Evolutionary conservation across 2,888 invertebrate genomes (phyloP).

Genomic region (Seladonia tumulorum): DNA sequence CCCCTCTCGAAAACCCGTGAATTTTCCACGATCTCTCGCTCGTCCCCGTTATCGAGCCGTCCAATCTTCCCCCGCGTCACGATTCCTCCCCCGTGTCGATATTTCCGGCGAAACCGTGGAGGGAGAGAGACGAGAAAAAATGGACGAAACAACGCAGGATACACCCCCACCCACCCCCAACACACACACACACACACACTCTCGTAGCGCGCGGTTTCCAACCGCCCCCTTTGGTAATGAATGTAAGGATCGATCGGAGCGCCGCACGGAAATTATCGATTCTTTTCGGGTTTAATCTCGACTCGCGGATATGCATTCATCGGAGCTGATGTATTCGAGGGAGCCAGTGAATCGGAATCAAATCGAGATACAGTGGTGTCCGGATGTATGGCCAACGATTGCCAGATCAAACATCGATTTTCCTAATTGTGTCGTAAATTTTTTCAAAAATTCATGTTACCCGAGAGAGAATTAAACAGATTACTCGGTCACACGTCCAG

Average conservation of each 20-base stretch:
- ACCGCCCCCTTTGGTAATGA: not conserved
- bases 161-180: not conserved
- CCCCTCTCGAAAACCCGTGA: conserved; percentile 10
- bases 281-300: conserved; percentile 17
- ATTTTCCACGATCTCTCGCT: conserved; percentile 41
- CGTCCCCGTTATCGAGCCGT: conserved; percentile 19
- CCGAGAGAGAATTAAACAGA: no score
- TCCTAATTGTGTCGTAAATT: no score
- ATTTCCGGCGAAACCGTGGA: conserved; percentile 36
- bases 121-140: conserved; percentile 29
- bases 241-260: conserved; percentile 22
- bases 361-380: not conserved
- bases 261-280: conserved; percentile 39
- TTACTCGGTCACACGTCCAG: no score
- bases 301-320: not conserved
- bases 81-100: conserved; percentile 16
- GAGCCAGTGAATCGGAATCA: not conserved
- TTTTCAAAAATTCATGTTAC: no score
- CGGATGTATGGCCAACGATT: no score
- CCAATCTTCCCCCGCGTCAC: not conserved
- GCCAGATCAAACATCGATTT: no score
- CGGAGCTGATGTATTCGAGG: not conserved
- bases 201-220: not conserved
- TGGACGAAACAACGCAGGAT: not conserved
- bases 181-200: no score